Conservation (phyloP, 1,140 invertebrate genomes). For the Drosophila rufa region DNA sequence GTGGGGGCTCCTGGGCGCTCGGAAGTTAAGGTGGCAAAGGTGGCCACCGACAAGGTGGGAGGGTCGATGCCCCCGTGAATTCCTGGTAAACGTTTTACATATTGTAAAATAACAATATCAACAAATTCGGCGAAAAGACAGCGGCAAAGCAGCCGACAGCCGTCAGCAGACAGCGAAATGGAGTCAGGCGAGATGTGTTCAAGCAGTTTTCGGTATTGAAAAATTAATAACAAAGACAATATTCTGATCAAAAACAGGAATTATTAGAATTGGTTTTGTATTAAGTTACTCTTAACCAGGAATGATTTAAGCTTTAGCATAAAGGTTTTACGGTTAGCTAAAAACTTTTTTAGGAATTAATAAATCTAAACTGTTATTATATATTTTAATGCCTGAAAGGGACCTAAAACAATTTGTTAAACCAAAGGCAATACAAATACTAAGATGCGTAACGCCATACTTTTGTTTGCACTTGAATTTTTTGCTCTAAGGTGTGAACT, state of each 20-base stretch:
- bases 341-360: no score
- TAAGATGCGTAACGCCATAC: background rate
- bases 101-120: slow-evolving; percentile 75
- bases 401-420: background rate
- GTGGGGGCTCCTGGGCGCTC: background rate
- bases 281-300: no score
- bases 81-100: slow-evolving; percentile 70
- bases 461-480: no score
- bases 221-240: background rate
- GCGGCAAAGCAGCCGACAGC: slow-evolving; percentile 7
- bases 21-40: background rate
- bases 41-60: background rate
- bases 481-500: no score
- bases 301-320: no score
- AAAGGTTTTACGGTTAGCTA: no score
- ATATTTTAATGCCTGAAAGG: background rate
- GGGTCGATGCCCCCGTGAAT: slow-evolving; percentile 26
- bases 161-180: background rate
- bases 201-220: background rate
- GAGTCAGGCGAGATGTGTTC: slow-evolving; percentile 4
- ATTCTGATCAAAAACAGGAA: no score
- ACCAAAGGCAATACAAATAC: background rate
- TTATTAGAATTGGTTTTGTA: no score
- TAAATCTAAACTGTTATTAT: background rate
- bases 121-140: slow-evolving; percentile 44